phyloP scores from a whole-genome alignment of 1,140 invertebrate species.

The Theocolax elegans region DNA sequence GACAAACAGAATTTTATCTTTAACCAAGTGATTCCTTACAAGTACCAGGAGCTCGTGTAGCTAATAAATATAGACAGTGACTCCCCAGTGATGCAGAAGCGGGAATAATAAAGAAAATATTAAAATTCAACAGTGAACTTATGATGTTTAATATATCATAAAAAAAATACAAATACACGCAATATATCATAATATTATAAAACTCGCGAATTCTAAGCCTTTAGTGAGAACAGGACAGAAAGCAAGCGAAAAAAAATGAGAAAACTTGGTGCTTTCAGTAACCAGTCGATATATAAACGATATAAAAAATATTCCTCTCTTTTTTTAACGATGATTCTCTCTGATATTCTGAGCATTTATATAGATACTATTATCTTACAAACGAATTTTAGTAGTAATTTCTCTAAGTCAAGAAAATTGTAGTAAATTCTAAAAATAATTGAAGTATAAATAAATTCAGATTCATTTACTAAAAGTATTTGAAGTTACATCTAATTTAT shows the following conservation, averaged over 20 bases:
- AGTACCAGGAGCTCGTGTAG: slow-evolving; percentile 10
- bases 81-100: slow-evolving; percentile 17
- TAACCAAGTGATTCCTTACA: slow-evolving; percentile 37
- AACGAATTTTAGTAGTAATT: too few relatives aligned
- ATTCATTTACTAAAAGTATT: too few relatives aligned
- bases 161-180: neutral
- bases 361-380: too few relatives aligned
- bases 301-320: too few relatives aligned
- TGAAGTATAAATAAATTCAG: too few relatives aligned
- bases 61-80: slow-evolving; percentile 1
- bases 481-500: too few relatives aligned
- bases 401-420: too few relatives aligned
- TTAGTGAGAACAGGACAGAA: neutral
- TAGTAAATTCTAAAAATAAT: too few relatives aligned
- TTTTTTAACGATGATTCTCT: slow-evolving; percentile 1
- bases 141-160: neutral
- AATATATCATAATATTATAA: neutral
- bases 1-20: slow-evolving; percentile 34
- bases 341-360: too few relatives aligned
- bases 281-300: too few relatives aligned
- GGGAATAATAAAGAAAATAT: slow-evolving; percentile 9
- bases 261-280: slow-evolving; percentile 19
- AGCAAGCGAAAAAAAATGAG: neutral
- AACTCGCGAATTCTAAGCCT: slow-evolving; percentile 10
- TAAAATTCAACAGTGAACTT: slow-evolving; percentile 20